Evolutionary conservation across 2,797 vertebrate species (phyloP).

Genomic region (Paramormyrops hopkinsi): DNA sequence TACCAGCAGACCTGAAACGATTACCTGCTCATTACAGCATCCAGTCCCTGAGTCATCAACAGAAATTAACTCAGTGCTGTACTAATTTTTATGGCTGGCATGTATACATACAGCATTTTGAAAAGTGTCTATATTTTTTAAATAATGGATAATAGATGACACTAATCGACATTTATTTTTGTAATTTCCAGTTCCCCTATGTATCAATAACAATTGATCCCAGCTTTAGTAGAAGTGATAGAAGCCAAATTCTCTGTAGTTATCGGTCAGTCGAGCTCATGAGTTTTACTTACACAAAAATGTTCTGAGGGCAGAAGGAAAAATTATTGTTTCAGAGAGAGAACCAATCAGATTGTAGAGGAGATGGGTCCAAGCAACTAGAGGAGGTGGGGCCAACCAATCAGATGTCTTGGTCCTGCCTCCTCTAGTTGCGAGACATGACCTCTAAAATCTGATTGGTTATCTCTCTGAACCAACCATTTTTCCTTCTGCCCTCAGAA

Average conservation of each 20-base stretch:
- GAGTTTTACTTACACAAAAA: too few species aligned
- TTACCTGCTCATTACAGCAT: background rate
- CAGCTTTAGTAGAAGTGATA: background rate
- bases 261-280: background rate
- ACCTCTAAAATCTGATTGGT: too few species aligned
- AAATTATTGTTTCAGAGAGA: too few species aligned
- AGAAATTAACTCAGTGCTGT: background rate
- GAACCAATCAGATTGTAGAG: too few species aligned
- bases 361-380: too few species aligned
- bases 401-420: too few species aligned
- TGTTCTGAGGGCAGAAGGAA: too few species aligned
- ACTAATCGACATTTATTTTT: background rate
- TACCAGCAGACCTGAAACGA: background rate
- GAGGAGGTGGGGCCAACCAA: too few species aligned
- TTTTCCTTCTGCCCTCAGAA: too few species aligned
- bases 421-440: too few species aligned
- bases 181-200: background rate
- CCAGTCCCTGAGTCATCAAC: background rate
- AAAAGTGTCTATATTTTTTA: background rate
- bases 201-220: background rate
- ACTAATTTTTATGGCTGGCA: background rate
- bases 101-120: background rate
- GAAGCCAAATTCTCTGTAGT: background rate
- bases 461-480: too few species aligned
- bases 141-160: background rate